Percentiles rank a stretch among this genome's conserved stretches.
Conservation (phyloP, 2,888 invertebrate genomes). For the Euzetes globulus region DNA sequence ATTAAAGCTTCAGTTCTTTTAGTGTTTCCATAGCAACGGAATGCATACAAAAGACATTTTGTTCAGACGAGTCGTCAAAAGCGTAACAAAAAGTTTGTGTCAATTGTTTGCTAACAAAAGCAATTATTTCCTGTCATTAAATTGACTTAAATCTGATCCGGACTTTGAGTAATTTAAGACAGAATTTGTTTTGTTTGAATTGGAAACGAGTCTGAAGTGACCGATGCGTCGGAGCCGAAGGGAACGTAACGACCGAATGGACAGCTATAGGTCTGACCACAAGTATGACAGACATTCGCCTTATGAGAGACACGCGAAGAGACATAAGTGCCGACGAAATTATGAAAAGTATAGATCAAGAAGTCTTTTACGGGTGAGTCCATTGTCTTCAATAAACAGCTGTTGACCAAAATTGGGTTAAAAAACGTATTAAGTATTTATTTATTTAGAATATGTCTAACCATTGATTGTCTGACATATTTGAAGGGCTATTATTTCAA, state of each 20-base stretch:
- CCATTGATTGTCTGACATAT: neutral
- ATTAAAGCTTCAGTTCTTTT: too few species aligned
- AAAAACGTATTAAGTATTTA: too few species aligned
- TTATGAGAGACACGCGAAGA: neutral
- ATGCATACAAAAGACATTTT: neutral
- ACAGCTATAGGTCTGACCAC: neutral
- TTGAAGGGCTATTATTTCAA: neutral
- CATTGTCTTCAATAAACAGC: neutral
- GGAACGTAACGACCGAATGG: neutral
- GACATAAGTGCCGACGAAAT: neutral
- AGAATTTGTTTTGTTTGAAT: neutral
- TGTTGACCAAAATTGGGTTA: too few species aligned
- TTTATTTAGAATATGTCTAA: neutral
- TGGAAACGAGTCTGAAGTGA: neutral
- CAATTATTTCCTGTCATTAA: too few species aligned
- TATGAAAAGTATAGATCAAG: slow-evolving; percentile 2
- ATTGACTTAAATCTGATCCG: neutral
- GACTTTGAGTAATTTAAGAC: neutral
- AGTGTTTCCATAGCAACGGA: neutral
- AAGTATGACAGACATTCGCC: neutral
- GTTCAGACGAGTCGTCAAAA: neutral
- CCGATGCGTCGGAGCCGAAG: neutral
- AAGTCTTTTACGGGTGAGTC: slow-evolving; percentile 15
- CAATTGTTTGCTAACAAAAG: too few species aligned
- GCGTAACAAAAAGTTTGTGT: neutral